Evolutionary conservation across 2,113 vertebrate species (phyloP), one percentile per base, ranked within the genome.

Genomic region (Paraplagusia blochii): DNA sequence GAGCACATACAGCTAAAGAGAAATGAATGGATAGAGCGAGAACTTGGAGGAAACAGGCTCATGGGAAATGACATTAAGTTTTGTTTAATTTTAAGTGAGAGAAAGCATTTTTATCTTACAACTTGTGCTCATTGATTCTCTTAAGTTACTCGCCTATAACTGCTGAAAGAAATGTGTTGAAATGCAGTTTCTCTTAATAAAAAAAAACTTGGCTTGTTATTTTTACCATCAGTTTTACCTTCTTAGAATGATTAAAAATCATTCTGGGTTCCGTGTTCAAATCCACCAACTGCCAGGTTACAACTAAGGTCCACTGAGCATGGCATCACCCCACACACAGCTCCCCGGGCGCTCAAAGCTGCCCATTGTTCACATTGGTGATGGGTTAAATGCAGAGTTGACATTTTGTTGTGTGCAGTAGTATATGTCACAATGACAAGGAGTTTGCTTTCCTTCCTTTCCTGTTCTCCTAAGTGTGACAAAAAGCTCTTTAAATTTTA

Each of bases 21-120:
- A 18, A 52, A 64, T 77, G 61, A 67, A 72, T 70, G 38, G 63
- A 63, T 50, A 62, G 43, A 63, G 49, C 46, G 45, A 36, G 47
- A 62, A 1, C 3, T 42, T 22, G 40, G 10, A 63, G 58, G 56
- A 18, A 55, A 47, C 45, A 59, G 44, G 11, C 49, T 58, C 65
- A 69, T 7, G 52, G 49, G 60, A 56, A 60, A 44, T 40, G 35
- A 46, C 47, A 55, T 40, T 68, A 58, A 46, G 69, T 66, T 18
- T 58, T 57, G 44, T 5, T 11, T 52, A 18, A 18, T 49, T 42
- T 0, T 74, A 57, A 40, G 34, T n/a, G 45, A 38, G 0, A 0
- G 53, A 47, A 47, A 50, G 44, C 44, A 46, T 73, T 66, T 44
- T 45, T 44, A 71, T 61, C 68, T 50, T 11, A 18, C 29, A 34